phyloP scores from a whole-genome alignment of 1,140 invertebrate genomes.

The Tyrophagus putrescentiae region DNA sequence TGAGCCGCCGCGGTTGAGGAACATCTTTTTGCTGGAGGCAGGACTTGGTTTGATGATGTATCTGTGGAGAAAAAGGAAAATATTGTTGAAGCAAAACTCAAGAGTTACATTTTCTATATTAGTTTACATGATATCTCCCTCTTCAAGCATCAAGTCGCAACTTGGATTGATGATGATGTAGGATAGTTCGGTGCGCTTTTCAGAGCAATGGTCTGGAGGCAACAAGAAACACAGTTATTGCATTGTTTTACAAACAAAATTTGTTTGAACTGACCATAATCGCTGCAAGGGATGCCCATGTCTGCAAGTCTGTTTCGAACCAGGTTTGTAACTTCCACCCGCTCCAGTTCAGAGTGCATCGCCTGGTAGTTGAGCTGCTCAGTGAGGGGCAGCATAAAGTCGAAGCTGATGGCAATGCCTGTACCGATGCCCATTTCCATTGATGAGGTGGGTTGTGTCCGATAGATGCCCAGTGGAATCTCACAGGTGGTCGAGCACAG shows the following conservation, averaged over 20 bases:
- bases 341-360: conserved; percentile 71
- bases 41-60: background rate
- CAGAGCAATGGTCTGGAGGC: conserved; percentile 75
- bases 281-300: conserved; percentile 65
- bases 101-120: background rate
- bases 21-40: conserved; percentile 62
- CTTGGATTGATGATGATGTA: conserved; percentile 98
- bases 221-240: no score
- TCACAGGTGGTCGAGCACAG: conserved; percentile 95
- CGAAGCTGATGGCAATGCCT: conserved; percentile 13
- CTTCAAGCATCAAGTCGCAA: conserved; percentile 86
- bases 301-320: conserved; percentile 85
- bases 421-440: conserved; percentile 23
- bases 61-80: background rate
- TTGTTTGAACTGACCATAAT: conserved; percentile 47
- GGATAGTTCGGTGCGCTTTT: conserved; percentile 76
- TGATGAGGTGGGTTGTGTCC: conserved; percentile 62
- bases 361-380: conserved; percentile 24
- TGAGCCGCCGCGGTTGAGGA: conserved; percentile 33
- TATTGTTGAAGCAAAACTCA: background rate
- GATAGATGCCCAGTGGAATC: conserved; percentile 93
- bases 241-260: no score
- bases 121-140: conserved; percentile 87
- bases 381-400: conserved; percentile 15
- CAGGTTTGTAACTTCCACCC: conserved; percentile 84